Conservation (phyloP, 2,797 vertebrate species). For the Rhynchotus rufescens region DNA sequence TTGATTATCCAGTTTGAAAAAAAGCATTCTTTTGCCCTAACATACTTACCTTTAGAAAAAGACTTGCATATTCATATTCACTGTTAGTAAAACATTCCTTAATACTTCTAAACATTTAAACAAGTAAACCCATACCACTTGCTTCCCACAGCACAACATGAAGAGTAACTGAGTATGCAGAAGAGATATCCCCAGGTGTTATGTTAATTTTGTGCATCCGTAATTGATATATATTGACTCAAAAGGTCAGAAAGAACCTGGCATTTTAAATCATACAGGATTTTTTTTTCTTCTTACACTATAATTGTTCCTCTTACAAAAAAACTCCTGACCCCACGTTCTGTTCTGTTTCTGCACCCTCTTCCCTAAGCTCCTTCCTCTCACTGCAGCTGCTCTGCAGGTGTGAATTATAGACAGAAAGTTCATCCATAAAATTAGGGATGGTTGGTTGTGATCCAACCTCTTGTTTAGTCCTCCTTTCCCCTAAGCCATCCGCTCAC, state of each 20-base stretch:
- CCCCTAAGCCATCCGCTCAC: background rate
- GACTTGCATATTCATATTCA: background rate
- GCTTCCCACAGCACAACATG: fast-evolving
- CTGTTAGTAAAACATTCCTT: background rate
- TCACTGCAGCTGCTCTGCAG: background rate
- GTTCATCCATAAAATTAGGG: background rate
- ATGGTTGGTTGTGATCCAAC: background rate
- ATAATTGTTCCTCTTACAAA: background rate
- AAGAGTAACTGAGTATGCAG: background rate
- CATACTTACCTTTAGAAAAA: background rate
- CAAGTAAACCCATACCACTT: fast-evolving
- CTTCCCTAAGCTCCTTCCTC: background rate
- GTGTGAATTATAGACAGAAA: background rate
- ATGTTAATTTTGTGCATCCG: background rate
- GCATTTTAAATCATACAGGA: background rate
- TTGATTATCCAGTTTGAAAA: background rate
- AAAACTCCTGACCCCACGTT: background rate
- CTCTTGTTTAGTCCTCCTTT: background rate
- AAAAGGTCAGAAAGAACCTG: background rate
- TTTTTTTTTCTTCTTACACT: background rate
- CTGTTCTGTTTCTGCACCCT: background rate
- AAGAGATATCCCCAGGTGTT: background rate
- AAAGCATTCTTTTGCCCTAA: background rate
- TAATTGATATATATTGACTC: background rate
- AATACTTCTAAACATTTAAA: background rate